These are phyloP conservation scores for Pica pica DNA, from an alignment of 2,113 vertebrate species.

Conservation along the genomic window DNA sequence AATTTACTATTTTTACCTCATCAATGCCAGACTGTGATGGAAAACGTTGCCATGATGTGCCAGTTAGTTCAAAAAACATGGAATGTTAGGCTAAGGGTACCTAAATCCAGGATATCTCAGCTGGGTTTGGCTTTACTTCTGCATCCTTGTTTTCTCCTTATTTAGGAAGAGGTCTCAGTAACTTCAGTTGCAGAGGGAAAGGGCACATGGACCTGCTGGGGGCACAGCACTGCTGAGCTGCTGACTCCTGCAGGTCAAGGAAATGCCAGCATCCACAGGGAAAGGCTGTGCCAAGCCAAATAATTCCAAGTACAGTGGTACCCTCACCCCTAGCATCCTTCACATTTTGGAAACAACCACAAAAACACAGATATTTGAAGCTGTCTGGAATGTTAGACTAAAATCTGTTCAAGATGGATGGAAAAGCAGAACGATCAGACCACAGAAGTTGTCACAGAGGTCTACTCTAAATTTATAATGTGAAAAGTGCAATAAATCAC, in stretches of 20 bases:
- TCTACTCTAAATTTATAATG: neutral
- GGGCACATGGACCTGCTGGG: neutral
- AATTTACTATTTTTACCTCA: neutral
- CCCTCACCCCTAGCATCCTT: neutral
- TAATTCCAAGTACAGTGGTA: neutral
- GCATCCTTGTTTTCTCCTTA: neutral
- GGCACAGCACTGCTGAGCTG: neutral
- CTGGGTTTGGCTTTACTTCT: neutral
- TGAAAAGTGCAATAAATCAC: neutral
- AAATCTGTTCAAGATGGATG: neutral
- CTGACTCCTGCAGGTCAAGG: neutral
- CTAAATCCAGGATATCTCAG: neutral
- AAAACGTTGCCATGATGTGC: neutral
- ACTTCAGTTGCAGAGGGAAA: neutral
- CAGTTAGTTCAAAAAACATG: neutral
- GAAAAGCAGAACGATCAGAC: neutral
- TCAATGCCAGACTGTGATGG: neutral
- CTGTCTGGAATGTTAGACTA: neutral
- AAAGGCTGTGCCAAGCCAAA: neutral
- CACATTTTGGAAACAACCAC: neutral
- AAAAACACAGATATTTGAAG: neutral
- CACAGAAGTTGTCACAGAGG: neutral
- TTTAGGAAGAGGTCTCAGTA: neutral
- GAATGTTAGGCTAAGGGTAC: neutral
- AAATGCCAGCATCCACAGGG: neutral